Percentiles rank a stretch among this genome's conserved stretches.
These are phyloP conservation scores for Rhinichthys klamathensis DNA, from an alignment of 2,113 vertebrate species.

Conservation along the genomic window DNA sequence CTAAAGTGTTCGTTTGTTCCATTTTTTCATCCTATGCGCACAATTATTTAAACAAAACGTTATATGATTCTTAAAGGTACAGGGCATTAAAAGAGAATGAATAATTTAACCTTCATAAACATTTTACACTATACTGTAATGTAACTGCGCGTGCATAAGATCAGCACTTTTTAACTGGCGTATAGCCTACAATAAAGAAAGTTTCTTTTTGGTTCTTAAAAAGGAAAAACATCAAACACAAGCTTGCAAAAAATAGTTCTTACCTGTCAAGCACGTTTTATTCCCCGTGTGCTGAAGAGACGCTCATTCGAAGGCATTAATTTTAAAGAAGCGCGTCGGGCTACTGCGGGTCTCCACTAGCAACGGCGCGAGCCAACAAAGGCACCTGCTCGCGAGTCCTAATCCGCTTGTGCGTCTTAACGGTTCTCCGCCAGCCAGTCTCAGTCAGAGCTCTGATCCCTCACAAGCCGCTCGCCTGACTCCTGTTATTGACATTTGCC, in stretches of 20 bases:
- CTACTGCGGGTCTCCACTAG: slow-evolving; percentile 55
- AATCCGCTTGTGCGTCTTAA: slow-evolving; percentile 55
- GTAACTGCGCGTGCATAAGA: neutral
- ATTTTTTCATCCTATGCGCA: neutral
- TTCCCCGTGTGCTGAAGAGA: neutral
- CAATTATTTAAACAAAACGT: neutral
- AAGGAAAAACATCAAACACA: neutral
- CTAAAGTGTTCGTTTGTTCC: too few relatives aligned
- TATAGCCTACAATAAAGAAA: neutral
- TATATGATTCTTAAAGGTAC: neutral
- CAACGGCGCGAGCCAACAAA: slow-evolving; percentile 52
- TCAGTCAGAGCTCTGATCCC: slow-evolving; percentile 50
- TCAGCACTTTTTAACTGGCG: neutral
- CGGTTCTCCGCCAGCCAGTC: slow-evolving; percentile 14
- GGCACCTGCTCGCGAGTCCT: slow-evolving; percentile 49
- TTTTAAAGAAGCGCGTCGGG: slow-evolving; percentile 43
- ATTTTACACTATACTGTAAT: neutral
- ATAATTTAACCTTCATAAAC: slow-evolving; percentile 17
- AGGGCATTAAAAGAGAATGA: neutral
- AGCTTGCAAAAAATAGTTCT: neutral
- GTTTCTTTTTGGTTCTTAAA: neutral
- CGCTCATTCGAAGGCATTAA: slow-evolving; percentile 10
- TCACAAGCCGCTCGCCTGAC: slow-evolving; percentile 42
- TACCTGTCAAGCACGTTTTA: neutral
- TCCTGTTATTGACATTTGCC: slow-evolving; percentile 38